Base-by-base conservation (phyloP, 1,140 invertebrate genomes). In the Pseudomyrmex sp. region DNA sequence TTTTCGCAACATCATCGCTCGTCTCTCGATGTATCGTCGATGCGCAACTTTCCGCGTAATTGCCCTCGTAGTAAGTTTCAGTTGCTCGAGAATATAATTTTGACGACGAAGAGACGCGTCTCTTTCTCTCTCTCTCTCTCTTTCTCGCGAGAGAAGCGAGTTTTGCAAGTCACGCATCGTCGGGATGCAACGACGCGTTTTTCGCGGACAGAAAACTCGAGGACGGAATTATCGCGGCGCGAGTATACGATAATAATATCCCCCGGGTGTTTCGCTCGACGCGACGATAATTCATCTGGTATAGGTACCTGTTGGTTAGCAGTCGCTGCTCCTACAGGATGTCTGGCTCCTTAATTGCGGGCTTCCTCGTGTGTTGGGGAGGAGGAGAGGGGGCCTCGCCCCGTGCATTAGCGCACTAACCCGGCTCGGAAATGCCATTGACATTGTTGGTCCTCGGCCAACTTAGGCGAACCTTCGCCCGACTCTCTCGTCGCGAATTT, bases 371-470 rank as follows among this genome's bases (percentile, higher is more conserved):
- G 58, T 52, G 26, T 26, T 26, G 26, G 2, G 23, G 23, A 2
- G 23, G 23, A 1, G 2, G 23, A 26, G 20, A 46, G 77, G 52
- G 5, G 59, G 48, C 69, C 56, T 82, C 46, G 65, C 7, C 26
- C 7, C 26, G 75, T 26, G 26, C 50, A 23, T 58, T 48, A 76
- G 56, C 18, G 69, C 63, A 66, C 50, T 58, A 73, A 83, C 61
- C 68, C 65, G 63, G 26, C 85, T 26, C 72, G 88, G 84, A 88
- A 88, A 89, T 89, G 89, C 84, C 89, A 88, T 87, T 86, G 89
- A 90, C 90, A 86, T 90, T 82, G 88, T 88, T 90, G 90, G 89
- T 88, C 62, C 9, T 2, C 48, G 80, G 88, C 90, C 89, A 90
- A 82, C 56, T 35, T 5, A 50, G 18, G 26, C 76, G 56, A 46